A percentile compares a stretch with the other conserved stretches of the same genome.
Evolutionary conservation across 2,113 vertebrate genomes (phyloP).

Genomic region (Prionailurus bengalensis): DNA sequence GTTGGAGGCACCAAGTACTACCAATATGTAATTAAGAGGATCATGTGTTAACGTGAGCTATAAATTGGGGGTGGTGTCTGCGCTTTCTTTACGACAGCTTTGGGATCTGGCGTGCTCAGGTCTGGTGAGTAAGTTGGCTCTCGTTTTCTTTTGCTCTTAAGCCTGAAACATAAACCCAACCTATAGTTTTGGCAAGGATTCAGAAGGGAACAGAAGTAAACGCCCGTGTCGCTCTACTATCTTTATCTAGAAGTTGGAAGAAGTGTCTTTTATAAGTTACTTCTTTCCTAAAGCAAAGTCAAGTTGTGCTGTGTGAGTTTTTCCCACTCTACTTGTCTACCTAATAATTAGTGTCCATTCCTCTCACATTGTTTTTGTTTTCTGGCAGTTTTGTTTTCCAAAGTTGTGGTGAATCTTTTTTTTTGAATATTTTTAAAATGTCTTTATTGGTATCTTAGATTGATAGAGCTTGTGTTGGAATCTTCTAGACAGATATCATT

Average conservation of each 20-base stretch:
- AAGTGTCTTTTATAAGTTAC: not conserved
- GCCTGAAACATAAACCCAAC: not conserved
- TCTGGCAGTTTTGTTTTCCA: not conserved
- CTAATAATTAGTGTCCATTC: conserved; percentile 12
- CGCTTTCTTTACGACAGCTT: not conserved
- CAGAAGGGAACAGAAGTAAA: not conserved
- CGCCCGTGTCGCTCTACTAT: not conserved
- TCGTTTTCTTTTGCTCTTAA: not conserved
- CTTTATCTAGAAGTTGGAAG: not conserved
- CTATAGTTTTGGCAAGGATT: not conserved
- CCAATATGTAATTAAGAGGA: not conserved
- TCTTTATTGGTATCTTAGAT: conserved; percentile 31
- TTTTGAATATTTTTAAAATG: not conserved
- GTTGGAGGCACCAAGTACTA: not conserved
- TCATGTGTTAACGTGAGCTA: not conserved
- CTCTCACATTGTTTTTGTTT: conserved; percentile 3
- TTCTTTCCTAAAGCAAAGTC: not conserved
- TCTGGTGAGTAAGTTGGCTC: not conserved
- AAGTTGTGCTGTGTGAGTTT: not conserved
- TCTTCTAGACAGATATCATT: not conserved
- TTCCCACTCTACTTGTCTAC: not conserved
- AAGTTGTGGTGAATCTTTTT: not conserved
- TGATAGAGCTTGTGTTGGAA: not conserved
- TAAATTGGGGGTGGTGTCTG: not conserved
- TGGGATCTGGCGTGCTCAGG: not conserved